Evolutionary conservation across 2,797 vertebrate species (phyloP), one percentile per base, ranked within the genome.

Genomic region (Staurois parvus): DNA sequence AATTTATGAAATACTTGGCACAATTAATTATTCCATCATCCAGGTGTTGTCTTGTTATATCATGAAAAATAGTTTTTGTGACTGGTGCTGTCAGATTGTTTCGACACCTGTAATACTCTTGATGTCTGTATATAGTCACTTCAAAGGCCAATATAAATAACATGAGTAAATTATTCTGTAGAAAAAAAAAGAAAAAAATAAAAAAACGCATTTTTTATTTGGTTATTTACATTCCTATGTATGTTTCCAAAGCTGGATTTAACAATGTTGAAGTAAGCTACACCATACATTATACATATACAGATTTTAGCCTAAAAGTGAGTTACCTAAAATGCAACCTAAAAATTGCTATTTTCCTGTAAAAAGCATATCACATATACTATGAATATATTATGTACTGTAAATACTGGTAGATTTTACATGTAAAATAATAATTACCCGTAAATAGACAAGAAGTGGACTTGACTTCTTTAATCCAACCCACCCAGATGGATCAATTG

Each of bases 1-100:
- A 99, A 91, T 99, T 99, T 90, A 99, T 92, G 89, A 99, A 99
- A 91, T 99, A 99, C 91, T 99, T 99, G 92, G 95, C 91, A 92
- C 97, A 99, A 87, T 92, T 95, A 87, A 98, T 29, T 83, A 99
- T 94, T 84, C 98, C 97, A 12, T 96, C 94, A 92, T 99, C 98
- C 84, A 99, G 93, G 90, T 99, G 98, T 76, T 96, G 96, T 82
- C 97, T 95, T 10, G 98, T 99, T 89, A 97, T 95, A 74, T 97
- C 95, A 52, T 99, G 98, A 92, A 99, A 99, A 93, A 99, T 98
- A 1, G 97, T 98, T 88, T 91, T 96, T 64, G 97, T 96, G 3
- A 97, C 96, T 0, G 98, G 98, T 32, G 96, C 87, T 0, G 93
- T 94, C 76, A 99, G 95, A 85, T 97, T 98, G 92, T 99, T 99